phyloP scores from a whole-genome alignment of 2,113 vertebrate species.

The human (Homo sapiens) region DNA sequence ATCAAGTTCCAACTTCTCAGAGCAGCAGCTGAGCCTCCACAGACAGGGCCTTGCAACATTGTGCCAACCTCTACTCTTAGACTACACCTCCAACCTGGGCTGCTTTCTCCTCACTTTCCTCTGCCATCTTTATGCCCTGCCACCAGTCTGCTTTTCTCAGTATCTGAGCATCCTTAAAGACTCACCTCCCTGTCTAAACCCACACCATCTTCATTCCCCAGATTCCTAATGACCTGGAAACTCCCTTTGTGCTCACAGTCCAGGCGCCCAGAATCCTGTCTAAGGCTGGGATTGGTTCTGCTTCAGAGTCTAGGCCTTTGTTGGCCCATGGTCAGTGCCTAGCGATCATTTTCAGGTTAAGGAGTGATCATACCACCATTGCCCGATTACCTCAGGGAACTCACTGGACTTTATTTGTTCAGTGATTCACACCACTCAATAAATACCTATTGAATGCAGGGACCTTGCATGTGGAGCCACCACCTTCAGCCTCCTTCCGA shows the following conservation, averaged over 20 bases:
- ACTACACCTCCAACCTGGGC: not conserved
- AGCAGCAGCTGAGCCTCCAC: not conserved
- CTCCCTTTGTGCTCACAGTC: not conserved
- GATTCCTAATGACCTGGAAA: not conserved
- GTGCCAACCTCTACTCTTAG: not conserved
- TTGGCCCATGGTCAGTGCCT: not conserved
- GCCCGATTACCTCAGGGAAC: not conserved
- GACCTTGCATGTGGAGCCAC: not conserved
- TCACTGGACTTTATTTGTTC: not conserved
- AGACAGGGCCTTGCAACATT: accelerated
- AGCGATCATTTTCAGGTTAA: not conserved
- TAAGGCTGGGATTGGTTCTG: not conserved
- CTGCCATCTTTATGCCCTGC: not conserved
- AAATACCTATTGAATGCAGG: not conserved
- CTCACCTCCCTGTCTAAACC: not conserved
- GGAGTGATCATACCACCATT: not conserved
- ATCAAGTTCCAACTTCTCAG: slow-evolving; percentile 33
- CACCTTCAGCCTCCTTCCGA: not conserved
- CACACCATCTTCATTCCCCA: not conserved
- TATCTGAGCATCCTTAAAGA: not conserved
- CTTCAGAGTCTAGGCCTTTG: not conserved
- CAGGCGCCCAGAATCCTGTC: not conserved
- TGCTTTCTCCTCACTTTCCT: not conserved
- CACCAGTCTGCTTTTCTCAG: not conserved
- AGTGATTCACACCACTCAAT: not conserved